These are phyloP conservation scores for Copidosoma aretas DNA, from an alignment of 2,888 invertebrate species.

Conservation along the genomic window DNA sequence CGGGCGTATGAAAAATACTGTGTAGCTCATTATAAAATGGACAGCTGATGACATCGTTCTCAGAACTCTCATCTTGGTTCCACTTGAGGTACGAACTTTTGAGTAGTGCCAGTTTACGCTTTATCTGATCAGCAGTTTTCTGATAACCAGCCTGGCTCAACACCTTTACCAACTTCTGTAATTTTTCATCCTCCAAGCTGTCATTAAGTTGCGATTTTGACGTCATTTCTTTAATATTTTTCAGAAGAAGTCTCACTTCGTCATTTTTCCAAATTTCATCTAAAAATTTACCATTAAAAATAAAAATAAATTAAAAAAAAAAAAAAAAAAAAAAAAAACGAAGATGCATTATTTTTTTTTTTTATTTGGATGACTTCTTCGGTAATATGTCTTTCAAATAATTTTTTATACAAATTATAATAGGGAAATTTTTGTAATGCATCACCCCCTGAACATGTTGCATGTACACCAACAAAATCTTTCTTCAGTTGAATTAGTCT, in stretches of 20 bases:
- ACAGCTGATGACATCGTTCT: constrained; percentile 42
- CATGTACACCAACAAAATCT: constrained; percentile 40
- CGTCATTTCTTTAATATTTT: constrained; percentile 43
- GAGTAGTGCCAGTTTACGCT: constrained; percentile 42
- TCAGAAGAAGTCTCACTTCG: constrained; percentile 44
- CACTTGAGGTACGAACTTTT: constrained; percentile 47
- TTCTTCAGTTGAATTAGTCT: constrained; percentile 43
- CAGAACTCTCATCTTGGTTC: constrained; percentile 38
- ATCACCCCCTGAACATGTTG: constrained; percentile 33
- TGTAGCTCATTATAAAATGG: constrained; percentile 48
- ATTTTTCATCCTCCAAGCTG: constrained; percentile 45
- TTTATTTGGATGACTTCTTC: constrained; percentile 10
- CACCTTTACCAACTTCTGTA: constrained; percentile 42
- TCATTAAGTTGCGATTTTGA: constrained; percentile 40
- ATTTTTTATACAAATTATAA: constrained; percentile 44
- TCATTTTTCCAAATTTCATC: constrained; percentile 43
- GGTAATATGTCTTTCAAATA: constrained; percentile 39
- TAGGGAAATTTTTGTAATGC: constrained; percentile 45
- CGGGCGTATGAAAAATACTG: constrained; percentile 41
- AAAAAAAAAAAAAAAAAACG: no score
- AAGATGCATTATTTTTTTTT: no score
- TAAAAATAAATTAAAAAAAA: not conserved
- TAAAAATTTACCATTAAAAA: constrained; percentile 12
- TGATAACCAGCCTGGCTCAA: constrained; percentile 40
- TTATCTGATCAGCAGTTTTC: constrained; percentile 46